A percentile compares a stretch with the other conserved stretches of the same genome.
Conservation (phyloP, 2,113 vertebrate genomes). For the Micromys minutus region DNA sequence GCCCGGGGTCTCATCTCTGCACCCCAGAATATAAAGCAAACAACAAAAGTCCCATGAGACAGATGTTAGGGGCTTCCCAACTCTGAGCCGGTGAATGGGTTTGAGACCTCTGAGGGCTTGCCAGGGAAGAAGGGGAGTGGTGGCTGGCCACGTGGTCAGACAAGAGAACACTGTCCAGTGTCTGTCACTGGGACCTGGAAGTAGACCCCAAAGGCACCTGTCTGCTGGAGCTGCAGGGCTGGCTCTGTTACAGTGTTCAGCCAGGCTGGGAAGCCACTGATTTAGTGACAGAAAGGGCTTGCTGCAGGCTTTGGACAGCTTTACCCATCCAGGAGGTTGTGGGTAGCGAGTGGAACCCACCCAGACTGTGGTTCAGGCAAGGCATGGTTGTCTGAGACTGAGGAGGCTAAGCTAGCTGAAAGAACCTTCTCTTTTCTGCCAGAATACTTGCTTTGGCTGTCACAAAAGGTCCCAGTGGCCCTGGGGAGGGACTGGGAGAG, state of each 20-base stretch:
- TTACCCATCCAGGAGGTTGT: no score
- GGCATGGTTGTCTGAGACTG: not conserved
- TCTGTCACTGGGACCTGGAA: not conserved
- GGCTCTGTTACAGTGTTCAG: no score
- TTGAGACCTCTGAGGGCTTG: not conserved
- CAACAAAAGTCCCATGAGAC: not conserved
- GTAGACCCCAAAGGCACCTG: not conserved
- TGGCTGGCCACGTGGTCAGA: not conserved
- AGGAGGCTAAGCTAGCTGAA: not conserved
- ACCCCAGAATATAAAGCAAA: not conserved
- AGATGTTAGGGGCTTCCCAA: not conserved
- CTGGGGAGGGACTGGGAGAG: not conserved
- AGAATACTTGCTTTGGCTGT: not conserved
- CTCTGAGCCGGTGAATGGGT: not conserved
- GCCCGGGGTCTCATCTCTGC: not conserved
- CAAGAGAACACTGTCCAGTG: not conserved
- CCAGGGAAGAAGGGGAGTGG: no score
- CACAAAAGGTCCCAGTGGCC: not conserved
- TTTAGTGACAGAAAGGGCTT: not conserved
- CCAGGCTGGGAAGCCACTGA: not conserved
- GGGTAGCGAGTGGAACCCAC: not conserved
- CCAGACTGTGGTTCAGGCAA: not conserved
- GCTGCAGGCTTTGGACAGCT: not conserved
- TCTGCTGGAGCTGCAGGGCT: not conserved
- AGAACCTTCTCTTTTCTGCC: not conserved